A percentile compares a stretch with the other conserved stretches of the same genome.
phyloP scores from a whole-genome alignment of 2,888 invertebrate species.

The Bombylius major region DNA sequence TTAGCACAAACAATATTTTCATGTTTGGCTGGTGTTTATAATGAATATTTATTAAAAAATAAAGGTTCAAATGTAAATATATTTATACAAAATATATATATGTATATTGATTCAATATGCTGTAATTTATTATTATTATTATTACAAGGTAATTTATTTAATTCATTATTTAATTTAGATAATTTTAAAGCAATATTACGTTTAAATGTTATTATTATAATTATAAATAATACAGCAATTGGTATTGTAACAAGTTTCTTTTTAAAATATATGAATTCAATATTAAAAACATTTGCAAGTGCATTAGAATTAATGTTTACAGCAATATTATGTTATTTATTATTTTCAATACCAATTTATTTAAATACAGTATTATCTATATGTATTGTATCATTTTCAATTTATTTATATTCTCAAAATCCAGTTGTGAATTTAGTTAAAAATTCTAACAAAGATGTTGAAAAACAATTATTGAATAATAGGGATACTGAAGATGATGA shows the following conservation, averaged over 20 bases:
- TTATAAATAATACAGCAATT: conserved; percentile 78
- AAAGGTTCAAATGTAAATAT: conserved; percentile 74
- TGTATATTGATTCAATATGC: conserved; percentile 90
- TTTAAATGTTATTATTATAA: conserved; percentile 63
- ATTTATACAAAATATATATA: conserved; percentile 86
- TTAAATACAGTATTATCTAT: conserved; percentile 72
- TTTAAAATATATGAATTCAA: conserved; percentile 83
- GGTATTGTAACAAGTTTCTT: conserved; percentile 93
- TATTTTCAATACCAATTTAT: conserved; percentile 77
- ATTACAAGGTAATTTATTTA: conserved; percentile 49
- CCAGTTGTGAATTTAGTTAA: conserved; percentile 53
- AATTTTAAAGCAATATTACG: conserved; percentile 46
- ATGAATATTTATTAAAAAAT: conserved; percentile 83
- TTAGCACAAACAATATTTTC: conserved; percentile 78
- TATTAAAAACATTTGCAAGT: conserved; percentile 90
- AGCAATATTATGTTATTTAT: conserved; percentile 70
- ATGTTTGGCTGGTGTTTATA: conserved; percentile 90
- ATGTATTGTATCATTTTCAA: conserved; percentile 66
- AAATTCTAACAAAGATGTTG: not conserved
- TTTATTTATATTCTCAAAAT: conserved; percentile 77
- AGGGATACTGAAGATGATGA: not conserved
- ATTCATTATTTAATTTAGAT: conserved; percentile 43
- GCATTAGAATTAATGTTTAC: conserved; percentile 85
- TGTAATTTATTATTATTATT: conserved; percentile 68
- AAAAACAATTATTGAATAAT: not conserved